Conservation (phyloP, 2,888 invertebrate species). For the Drosophila pseudotalamancana region DNA sequence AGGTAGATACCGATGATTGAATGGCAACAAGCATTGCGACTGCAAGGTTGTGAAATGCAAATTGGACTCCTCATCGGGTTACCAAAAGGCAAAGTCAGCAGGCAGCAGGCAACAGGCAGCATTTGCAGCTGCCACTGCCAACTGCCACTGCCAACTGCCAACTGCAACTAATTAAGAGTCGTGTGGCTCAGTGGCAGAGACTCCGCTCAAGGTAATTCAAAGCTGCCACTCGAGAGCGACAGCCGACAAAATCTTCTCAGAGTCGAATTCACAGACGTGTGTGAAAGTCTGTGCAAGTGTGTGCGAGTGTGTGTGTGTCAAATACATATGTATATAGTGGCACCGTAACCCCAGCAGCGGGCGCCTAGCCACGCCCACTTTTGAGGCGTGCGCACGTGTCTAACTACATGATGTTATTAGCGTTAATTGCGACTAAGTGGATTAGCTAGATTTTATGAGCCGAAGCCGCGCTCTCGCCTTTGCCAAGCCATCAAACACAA, state of each 20-base stretch:
- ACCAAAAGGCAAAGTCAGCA: not conserved
- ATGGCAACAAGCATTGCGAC: not conserved
- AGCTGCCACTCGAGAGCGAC: constrained; percentile 6
- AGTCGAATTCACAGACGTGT: too few species aligned
- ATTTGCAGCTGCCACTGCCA: not conserved
- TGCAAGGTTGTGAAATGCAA: not conserved
- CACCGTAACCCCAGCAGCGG: not conserved
- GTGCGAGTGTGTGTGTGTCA: not conserved
- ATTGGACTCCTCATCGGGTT: not conserved
- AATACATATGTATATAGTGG: not conserved
- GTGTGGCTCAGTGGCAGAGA: not conserved
- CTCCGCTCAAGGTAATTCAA: constrained; percentile 14
- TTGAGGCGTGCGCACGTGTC: constrained; percentile 46
- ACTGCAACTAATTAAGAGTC: constrained; percentile 6
- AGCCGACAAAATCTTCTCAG: constrained; percentile 6
- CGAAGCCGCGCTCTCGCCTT: constrained; percentile 39
- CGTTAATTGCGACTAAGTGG: constrained; percentile 69
- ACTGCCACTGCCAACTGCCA: not conserved
- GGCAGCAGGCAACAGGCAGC: not conserved
- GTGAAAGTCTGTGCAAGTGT: not conserved
- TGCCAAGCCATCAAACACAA: constrained; percentile 35
- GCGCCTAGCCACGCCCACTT: not conserved
- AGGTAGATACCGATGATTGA: not conserved
- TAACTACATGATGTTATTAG: constrained; percentile 66
- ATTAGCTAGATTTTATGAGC: constrained; percentile 68